A percentile compares a stretch with the other conserved stretches of the same genome.
phyloP scores from a whole-genome alignment of 2,888 invertebrate genomes.

The Drosophila cracens region DNA sequence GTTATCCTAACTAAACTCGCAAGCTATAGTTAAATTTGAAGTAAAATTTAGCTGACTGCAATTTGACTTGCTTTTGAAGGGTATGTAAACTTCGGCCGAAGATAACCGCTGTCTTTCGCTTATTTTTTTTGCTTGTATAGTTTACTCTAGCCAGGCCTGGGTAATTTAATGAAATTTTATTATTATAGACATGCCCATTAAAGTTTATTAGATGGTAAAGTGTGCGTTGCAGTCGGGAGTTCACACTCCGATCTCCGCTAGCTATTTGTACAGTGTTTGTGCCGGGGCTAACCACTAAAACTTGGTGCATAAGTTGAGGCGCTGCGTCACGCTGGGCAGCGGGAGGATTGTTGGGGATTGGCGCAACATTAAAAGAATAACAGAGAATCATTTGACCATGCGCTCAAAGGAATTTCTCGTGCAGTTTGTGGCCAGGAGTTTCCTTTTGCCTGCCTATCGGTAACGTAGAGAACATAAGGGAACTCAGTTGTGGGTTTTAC shows the following conservation, averaged over 20 bases:
- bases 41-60: background rate
- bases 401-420: slow-evolving; percentile 70
- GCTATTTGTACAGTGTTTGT: slow-evolving; percentile 44
- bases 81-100: background rate
- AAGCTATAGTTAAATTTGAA: background rate
- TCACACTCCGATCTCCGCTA: background rate
- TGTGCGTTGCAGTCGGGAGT: slow-evolving; percentile 38
- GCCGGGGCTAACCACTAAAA: slow-evolving; percentile 63
- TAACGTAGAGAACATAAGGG: slow-evolving; percentile 1
- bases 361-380: slow-evolving; percentile 71
- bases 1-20: background rate
- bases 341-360: background rate
- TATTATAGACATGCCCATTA: slow-evolving; percentile 81
- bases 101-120: rapidly evolving
- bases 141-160: slow-evolving; percentile 21
- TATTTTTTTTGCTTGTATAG: background rate
- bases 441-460: slow-evolving; percentile 21
- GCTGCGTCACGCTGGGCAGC: slow-evolving; percentile 7
- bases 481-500: slow-evolving; percentile 50
- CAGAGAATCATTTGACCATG: slow-evolving; percentile 76
- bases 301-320: slow-evolving; percentile 72
- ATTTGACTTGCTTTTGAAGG: background rate
- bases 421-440: slow-evolving; percentile 38
- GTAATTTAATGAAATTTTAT: slow-evolving; percentile 83
- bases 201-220: slow-evolving; percentile 80